These are phyloP conservation scores for Autographa gamma DNA, from an alignment of 2,888 invertebrate species.

Conservation along the genomic window DNA sequence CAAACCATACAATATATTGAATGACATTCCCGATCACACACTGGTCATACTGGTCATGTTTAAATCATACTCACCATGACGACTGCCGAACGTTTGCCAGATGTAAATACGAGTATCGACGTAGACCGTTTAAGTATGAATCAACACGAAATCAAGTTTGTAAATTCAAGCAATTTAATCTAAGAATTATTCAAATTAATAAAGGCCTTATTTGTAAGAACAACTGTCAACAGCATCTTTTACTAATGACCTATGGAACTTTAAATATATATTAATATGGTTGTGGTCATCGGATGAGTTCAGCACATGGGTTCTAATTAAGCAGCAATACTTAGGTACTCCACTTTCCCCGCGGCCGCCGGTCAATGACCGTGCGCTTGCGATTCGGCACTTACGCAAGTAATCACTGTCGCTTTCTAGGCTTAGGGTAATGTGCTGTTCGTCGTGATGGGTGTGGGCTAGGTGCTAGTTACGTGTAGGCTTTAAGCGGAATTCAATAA, in stretches of 20 bases:
- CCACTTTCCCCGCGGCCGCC: constrained; percentile 78
- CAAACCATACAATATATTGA: constrained; percentile 6
- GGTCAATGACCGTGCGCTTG: constrained; percentile 75
- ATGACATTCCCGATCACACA: background rate
- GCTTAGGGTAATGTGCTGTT: constrained; percentile 63
- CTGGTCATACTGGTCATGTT: background rate
- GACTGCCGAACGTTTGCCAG: background rate
- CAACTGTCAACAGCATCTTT: constrained; percentile 16
- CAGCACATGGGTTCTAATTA: constrained; percentile 68
- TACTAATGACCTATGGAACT: constrained; percentile 22
- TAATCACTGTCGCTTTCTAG: constrained; percentile 86
- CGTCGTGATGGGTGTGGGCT: constrained; percentile 17
- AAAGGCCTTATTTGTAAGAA: constrained; percentile 12
- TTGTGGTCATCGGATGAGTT: constrained; percentile 40
- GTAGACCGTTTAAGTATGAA: constrained; percentile 1
- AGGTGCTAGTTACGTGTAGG: constrained; percentile 7
- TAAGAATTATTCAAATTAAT: background rate
- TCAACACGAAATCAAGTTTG: background rate
- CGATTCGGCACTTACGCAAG: constrained; percentile 84
- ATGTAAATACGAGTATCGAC: constrained; percentile 1
- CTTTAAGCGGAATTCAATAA: background rate
- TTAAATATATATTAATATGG: too few species aligned
- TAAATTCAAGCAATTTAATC: constrained; percentile 13
- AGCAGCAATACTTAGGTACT: constrained; percentile 66
- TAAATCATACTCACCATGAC: constrained; percentile 4